These are phyloP conservation scores for Natrix natrix DNA, from an alignment of 2,797 vertebrate species.

Conservation along the genomic window DNA sequence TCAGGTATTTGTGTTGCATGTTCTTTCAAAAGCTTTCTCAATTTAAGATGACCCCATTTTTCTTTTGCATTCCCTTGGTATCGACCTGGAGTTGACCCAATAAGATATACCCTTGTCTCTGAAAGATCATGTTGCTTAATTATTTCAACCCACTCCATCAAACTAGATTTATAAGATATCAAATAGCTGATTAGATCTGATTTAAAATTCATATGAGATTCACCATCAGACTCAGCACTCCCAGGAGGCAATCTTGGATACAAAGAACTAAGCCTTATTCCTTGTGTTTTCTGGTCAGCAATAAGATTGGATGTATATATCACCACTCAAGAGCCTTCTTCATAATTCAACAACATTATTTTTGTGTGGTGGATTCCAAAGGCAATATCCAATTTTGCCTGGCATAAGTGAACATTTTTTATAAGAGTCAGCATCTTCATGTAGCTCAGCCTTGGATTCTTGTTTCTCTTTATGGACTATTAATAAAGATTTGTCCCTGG, in stretches of 20 bases:
- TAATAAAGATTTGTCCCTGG: no score
- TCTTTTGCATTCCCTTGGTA: constrained; percentile 88
- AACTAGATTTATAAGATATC: constrained; percentile 78
- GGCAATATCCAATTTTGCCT: no score
- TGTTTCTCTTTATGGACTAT: no score
- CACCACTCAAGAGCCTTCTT: constrained; percentile 93
- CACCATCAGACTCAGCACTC: constrained; percentile 74
- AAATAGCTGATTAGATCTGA: constrained; percentile 89
- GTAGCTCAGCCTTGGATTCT: no score
- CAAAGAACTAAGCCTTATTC: constrained; percentile 94
- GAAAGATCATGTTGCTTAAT: constrained; percentile 91
- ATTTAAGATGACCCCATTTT: constrained; percentile 93
- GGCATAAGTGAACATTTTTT: no score
- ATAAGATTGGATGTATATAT: constrained; percentile 96
- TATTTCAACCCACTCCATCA: constrained; percentile 85
- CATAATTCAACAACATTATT: constrained; percentile 95
- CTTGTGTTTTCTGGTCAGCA: constrained; percentile 93
- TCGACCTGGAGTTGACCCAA: constrained; percentile 93
- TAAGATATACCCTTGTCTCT: constrained; percentile 89
- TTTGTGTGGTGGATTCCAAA: constrained; percentile 69
- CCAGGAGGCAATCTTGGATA: constrained; percentile 82
- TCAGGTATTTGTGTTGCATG: constrained; percentile 64
- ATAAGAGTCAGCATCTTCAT: no score
- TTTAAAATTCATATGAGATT: constrained; percentile 90
- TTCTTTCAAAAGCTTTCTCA: constrained; percentile 87